Conservation (phyloP, 2,797 vertebrate genomes). For the Acanthopagrus latus region DNA sequence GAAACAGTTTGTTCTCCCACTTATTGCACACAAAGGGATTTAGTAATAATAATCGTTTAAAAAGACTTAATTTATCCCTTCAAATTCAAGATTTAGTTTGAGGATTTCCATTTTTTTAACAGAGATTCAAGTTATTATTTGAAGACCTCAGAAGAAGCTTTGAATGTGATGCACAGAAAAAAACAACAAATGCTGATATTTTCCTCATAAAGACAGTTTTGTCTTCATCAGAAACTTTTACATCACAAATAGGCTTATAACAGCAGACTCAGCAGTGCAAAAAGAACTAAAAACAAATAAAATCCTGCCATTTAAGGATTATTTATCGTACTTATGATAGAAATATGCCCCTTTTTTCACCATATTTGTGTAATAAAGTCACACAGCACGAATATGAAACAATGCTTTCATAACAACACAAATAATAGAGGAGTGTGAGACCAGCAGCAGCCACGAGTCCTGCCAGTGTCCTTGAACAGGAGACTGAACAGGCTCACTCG, state of each 20-base stretch:
- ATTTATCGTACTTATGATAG: neutral
- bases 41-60: no score
- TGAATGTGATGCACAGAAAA: no score
- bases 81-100: no score
- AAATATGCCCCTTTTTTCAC: neutral
- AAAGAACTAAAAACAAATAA: neutral
- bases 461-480: conserved; percentile 46
- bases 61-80: no score
- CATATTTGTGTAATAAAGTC: neutral
- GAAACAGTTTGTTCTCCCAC: no score
- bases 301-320: neutral
- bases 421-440: neutral
- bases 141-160: no score
- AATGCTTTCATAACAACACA: neutral
- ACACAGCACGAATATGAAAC: neutral
- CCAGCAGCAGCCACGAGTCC: neutral
- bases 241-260: neutral
- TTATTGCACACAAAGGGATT: no score
- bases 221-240: no score
- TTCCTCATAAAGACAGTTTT: no score
- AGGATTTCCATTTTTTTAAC: no score
- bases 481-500: conserved; percentile 26
- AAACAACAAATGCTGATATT: no score
- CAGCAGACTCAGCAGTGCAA: neutral
- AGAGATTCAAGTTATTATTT: no score